Evolutionary conservation across 2,113 vertebrate genomes (phyloP).

Genomic region (Chionomys nivalis): DNA sequence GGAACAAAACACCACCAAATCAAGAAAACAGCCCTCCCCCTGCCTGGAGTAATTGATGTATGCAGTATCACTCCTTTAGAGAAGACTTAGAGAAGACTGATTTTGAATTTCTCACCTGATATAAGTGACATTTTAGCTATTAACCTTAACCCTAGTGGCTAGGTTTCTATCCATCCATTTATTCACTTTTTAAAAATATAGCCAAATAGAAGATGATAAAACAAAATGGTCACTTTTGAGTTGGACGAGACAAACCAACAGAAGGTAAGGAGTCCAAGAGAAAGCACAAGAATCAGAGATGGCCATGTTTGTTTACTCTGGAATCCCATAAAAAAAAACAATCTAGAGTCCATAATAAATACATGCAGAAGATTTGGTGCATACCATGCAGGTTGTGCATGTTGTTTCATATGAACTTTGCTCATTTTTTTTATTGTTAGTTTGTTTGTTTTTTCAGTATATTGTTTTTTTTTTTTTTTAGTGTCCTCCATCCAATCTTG

Average conservation of each 20-base stretch:
- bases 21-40: background rate
- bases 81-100: background rate
- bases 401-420: background rate
- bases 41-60: background rate
- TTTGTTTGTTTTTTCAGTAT: background rate
- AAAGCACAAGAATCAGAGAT: background rate
- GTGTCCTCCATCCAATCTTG: background rate
- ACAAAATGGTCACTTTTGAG: background rate
- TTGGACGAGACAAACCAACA: background rate
- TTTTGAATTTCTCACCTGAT: background rate
- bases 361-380: background rate
- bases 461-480: background rate
- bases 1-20: background rate
- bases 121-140: background rate
- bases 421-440: background rate
- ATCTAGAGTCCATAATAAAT: background rate
- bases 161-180: background rate
- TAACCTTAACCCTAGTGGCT: background rate
- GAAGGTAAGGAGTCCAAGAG: background rate
- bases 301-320: background rate
- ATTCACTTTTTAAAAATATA: background rate
- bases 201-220: background rate
- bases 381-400: rapidly evolving
- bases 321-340: background rate
- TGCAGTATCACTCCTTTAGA: background rate